phyloP scores from a whole-genome alignment of 2,113 vertebrate species.

The Archilochus colubris region DNA sequence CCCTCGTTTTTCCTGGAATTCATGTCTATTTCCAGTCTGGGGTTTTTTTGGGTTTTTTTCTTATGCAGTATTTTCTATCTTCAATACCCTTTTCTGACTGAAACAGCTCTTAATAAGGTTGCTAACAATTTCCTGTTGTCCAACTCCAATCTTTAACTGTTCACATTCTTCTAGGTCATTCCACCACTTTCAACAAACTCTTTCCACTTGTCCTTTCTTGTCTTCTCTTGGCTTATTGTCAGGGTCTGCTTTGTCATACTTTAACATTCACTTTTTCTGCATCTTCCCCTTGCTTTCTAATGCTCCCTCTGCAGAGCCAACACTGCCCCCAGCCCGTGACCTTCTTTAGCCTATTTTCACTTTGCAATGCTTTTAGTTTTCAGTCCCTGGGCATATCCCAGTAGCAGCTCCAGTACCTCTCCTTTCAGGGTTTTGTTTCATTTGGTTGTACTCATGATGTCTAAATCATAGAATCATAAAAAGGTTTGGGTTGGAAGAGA shows the following conservation, averaged over 20 bases:
- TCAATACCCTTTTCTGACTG: constrained; percentile 17
- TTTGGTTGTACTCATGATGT: not conserved
- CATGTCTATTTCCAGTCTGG: not conserved
- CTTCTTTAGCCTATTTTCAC: not conserved
- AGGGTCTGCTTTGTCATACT: not conserved
- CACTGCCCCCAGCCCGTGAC: not conserved
- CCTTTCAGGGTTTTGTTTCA: not conserved
- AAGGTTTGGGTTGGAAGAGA: too few relatives aligned
- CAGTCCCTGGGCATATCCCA: too few relatives aligned
- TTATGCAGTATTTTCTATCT: not conserved
- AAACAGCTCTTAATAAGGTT: constrained; percentile 36
- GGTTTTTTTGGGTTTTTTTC: not conserved
- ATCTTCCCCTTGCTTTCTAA: not conserved
- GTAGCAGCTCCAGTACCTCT: not conserved
- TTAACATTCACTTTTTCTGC: not conserved
- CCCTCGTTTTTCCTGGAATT: constrained; percentile 36
- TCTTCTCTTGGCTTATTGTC: not conserved
- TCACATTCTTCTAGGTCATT: constrained; percentile 52
- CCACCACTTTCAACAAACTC: not conserved
- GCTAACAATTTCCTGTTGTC: not conserved
- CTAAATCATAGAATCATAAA: too few relatives aligned
- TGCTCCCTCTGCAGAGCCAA: not conserved
- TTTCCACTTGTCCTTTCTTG: not conserved
- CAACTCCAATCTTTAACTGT: not conserved
- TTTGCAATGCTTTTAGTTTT: not conserved